Percentiles rank a stretch among this genome's conserved stretches.
Evolutionary conservation across 2,113 vertebrate genomes (phyloP).

Genomic region (Crotalus horridus): DNA sequence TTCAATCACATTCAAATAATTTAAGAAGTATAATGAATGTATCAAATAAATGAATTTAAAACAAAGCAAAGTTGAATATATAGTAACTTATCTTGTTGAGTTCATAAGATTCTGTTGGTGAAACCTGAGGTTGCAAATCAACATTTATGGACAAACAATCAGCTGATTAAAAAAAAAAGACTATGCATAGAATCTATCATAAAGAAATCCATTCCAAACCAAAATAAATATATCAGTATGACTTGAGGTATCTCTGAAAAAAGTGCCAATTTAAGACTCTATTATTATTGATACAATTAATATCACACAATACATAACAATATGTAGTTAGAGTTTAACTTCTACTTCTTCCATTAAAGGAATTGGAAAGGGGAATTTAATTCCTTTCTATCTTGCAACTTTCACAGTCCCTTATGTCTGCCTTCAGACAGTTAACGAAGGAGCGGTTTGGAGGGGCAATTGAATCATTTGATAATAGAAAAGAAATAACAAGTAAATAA

Average conservation of each 20-base stretch:
- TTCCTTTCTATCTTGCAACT: not conserved
- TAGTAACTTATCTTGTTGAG: slow-evolving; percentile 27
- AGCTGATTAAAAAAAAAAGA: not conserved
- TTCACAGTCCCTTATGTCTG: not conserved
- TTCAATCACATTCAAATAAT: slow-evolving; percentile 20
- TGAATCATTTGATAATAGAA: not conserved
- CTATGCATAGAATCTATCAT: not conserved
- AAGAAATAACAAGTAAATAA: not conserved
- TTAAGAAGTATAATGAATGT: slow-evolving; percentile 9
- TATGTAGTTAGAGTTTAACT: not conserved
- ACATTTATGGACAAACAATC: not conserved
- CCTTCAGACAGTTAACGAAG: not conserved
- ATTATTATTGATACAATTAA: not conserved
- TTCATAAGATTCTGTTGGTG: slow-evolving; percentile 5
- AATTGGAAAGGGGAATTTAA: not conserved
- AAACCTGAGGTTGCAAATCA: not conserved
- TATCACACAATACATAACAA: not conserved
- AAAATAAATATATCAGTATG: not conserved
- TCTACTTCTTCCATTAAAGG: not conserved
- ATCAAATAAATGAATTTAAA: slow-evolving; percentile 20
- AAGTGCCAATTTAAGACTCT: not conserved
- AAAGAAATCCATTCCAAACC: not conserved
- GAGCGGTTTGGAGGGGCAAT: not conserved
- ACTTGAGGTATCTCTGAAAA: not conserved
- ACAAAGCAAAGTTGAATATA: slow-evolving; percentile 17